A percentile compares a stretch with the other conserved stretches of the same genome.
These are phyloP conservation scores for Selene dorsalis DNA, from an alignment of 2,797 vertebrate genomes.

Conservation along the genomic window DNA sequence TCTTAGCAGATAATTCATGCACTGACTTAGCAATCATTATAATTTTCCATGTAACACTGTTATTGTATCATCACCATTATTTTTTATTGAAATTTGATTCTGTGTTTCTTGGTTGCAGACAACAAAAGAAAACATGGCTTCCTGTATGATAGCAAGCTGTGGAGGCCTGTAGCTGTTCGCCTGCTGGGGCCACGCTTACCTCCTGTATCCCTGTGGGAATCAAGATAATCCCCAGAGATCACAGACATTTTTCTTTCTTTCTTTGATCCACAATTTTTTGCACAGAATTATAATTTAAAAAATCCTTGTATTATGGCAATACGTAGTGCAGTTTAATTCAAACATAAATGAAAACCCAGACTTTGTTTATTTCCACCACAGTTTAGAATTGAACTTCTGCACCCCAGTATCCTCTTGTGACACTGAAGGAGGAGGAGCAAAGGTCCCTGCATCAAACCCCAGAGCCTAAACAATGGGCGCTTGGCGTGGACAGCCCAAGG, in stretches of 20 bases:
- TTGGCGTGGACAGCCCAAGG: constrained; percentile 82
- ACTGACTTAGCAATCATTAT: neutral
- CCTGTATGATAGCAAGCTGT: constrained; percentile 19
- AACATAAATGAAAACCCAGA: neutral
- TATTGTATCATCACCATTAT: too few relatives aligned
- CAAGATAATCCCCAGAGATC: constrained; percentile 62
- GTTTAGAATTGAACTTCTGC: constrained; percentile 51
- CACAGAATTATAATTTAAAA: neutral
- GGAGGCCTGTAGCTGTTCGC: constrained; percentile 40
- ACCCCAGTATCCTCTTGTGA: constrained; percentile 54
- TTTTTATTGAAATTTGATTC: constrained; percentile 2
- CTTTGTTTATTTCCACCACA: constrained; percentile 4
- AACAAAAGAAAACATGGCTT: constrained; percentile 43
- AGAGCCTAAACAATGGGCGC: constrained; percentile 80
- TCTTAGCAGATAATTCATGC: neutral
- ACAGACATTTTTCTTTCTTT: constrained; percentile 1
- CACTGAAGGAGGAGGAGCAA: constrained; percentile 69
- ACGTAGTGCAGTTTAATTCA: neutral
- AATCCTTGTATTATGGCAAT: neutral
- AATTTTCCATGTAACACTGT: neutral
- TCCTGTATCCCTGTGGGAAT: constrained; percentile 71
- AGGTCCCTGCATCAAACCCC: constrained; percentile 70
- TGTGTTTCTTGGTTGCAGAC: constrained; percentile 32
- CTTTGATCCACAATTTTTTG: neutral
- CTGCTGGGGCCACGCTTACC: constrained; percentile 43